Conservation (phyloP, 2,888 invertebrate species). For the Ophioninae sp. region DNA sequence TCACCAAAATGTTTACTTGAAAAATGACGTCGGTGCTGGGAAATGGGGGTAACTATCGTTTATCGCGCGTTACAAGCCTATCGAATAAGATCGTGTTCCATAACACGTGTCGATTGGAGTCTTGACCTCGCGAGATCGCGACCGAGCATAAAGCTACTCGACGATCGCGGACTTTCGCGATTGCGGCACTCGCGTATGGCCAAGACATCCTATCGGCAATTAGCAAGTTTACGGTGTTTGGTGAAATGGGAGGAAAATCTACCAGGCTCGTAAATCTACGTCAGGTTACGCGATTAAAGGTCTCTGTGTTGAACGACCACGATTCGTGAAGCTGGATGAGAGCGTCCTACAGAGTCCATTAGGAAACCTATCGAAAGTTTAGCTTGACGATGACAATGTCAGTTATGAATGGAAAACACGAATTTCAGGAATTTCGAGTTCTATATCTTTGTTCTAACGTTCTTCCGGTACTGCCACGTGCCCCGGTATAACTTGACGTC, state of each 20-base stretch:
- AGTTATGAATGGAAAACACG: neutral
- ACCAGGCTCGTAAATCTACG: constrained; percentile 50
- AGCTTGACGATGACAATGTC: neutral
- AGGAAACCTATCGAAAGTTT: neutral
- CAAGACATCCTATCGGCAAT: constrained; percentile 53
- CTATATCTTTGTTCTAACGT: constrained; percentile 29
- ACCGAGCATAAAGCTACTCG: constrained; percentile 15
- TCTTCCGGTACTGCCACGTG: constrained; percentile 23
- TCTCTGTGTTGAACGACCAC: constrained; percentile 29
- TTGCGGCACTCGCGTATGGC: constrained; percentile 29
- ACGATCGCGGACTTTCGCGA: constrained; percentile 39
- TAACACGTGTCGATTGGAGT: constrained; percentile 56
- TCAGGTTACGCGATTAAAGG: constrained; percentile 48
- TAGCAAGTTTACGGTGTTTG: constrained; percentile 56
- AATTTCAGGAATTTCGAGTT: neutral
- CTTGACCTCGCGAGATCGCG: constrained; percentile 66
- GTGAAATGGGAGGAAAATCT: constrained; percentile 49
- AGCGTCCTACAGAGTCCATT: neutral
- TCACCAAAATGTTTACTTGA: constrained; percentile 5
- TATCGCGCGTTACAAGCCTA: neutral
- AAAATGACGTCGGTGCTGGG: neutral
- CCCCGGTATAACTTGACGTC: constrained; percentile 67
- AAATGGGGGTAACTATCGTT: neutral
- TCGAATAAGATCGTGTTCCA: constrained; percentile 1
- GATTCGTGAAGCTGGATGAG: neutral